A percentile compares a stretch with the other conserved stretches of the same genome.
These are phyloP conservation scores for Zaprionus lachaisei DNA, from an alignment of 1,140 invertebrate genomes.

Conservation along the genomic window DNA sequence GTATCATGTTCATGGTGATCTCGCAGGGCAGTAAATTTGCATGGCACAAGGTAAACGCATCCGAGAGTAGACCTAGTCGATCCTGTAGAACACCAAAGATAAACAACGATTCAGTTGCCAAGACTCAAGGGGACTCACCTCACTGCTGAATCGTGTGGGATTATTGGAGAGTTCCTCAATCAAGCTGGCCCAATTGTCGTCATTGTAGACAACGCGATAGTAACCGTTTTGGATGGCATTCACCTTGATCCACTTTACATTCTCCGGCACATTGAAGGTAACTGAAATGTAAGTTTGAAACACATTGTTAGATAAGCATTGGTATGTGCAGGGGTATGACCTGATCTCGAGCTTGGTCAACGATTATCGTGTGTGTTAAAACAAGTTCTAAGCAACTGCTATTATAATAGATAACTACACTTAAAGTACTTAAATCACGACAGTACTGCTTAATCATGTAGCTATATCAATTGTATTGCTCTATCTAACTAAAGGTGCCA, in stretches of 20 bases:
- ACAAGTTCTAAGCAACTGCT: neutral
- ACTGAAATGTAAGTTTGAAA: slow-evolving; percentile 84
- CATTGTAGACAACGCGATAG: slow-evolving; percentile 94
- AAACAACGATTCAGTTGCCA: neutral
- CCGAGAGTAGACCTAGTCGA: slow-evolving; percentile 90
- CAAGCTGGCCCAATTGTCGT: slow-evolving; percentile 90
- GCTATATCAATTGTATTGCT: too few relatives aligned
- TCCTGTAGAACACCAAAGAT: slow-evolving; percentile 84
- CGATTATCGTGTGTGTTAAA: neutral
- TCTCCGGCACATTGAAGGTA: slow-evolving; percentile 87
- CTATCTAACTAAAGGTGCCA: neutral
- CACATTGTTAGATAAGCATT: neutral
- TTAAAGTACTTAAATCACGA: neutral
- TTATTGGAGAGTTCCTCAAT: slow-evolving; percentile 89
- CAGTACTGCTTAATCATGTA: too few relatives aligned
- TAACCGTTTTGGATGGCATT: slow-evolving; percentile 95
- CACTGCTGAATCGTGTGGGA: slow-evolving; percentile 88
- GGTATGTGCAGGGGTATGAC: neutral
- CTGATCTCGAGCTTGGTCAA: neutral
- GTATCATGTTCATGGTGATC: slow-evolving; percentile 88
- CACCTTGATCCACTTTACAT: slow-evolving; percentile 92
- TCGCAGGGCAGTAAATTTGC: slow-evolving; percentile 89
- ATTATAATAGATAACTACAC: neutral
- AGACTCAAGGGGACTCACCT: slow-evolving; percentile 43
- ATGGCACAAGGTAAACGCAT: slow-evolving; percentile 90